Percentiles rank a stretch among this genome's conserved stretches.
Conservation (phyloP, 2,797 vertebrate genomes). For the Enteromius argenteus region DNA sequence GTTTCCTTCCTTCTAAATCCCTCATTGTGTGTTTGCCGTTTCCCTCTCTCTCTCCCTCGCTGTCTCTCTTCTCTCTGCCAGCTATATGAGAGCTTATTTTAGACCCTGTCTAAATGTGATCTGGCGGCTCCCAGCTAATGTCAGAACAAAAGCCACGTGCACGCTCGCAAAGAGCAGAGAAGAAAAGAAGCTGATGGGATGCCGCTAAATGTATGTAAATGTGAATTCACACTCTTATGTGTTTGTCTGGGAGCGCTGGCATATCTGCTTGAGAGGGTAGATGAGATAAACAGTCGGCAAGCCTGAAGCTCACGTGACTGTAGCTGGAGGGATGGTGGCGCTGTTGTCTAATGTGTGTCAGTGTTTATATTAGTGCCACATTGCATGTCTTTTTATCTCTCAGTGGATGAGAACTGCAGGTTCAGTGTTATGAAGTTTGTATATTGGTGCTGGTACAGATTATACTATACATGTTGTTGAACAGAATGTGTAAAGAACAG, state of each 20-base stretch:
- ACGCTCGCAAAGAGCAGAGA: slow-evolving; percentile 7
- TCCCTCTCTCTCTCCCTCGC: background rate
- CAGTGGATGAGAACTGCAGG: background rate
- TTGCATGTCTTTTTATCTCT: background rate
- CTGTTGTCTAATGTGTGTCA: slow-evolving; percentile 5
- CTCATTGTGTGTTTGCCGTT: slow-evolving; percentile 33
- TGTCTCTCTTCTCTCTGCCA: background rate
- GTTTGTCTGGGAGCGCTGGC: slow-evolving; percentile 2
- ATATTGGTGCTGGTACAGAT: background rate
- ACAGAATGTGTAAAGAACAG: background rate
- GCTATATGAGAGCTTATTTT: slow-evolving; percentile 58
- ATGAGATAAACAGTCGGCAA: background rate
- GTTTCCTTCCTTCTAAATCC: slow-evolving; percentile 45
- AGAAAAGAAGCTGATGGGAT: background rate
- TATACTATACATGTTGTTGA: background rate
- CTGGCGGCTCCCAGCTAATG: slow-evolving; percentile 45
- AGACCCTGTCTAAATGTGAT: slow-evolving; percentile 53
- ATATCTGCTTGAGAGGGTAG: background rate
- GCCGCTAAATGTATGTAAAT: slow-evolving; percentile 25
- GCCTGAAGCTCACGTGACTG: slow-evolving; percentile 23
- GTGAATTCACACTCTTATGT: background rate
- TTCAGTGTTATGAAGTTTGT: background rate
- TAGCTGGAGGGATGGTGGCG: slow-evolving; percentile 8
- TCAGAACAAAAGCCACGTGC: slow-evolving; percentile 48
- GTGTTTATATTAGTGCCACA: background rate